Evolutionary conservation across 2,113 vertebrate genomes (phyloP).

Genomic region (human): DNA sequence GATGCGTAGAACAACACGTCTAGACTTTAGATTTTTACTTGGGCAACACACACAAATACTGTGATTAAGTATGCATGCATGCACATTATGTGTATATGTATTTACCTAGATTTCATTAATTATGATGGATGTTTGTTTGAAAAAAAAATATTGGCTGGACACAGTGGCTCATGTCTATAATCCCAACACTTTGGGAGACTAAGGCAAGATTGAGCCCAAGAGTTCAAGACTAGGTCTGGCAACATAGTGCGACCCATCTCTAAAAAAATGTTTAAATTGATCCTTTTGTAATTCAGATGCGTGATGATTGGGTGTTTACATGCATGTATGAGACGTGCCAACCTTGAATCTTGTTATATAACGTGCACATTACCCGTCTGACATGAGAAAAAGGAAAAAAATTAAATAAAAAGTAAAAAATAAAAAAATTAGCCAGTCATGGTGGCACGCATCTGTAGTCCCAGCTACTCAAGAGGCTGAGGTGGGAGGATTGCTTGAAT

Average conservation of each 20-base stretch:
- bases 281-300: too few relatives aligned
- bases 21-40: conserved; percentile 3
- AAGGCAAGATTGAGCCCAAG: too few relatives aligned
- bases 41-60: conserved; percentile 21
- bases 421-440: background rate
- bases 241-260: too few relatives aligned
- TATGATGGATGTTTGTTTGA: background rate
- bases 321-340: too few relatives aligned
- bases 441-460: background rate
- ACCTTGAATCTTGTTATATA: too few relatives aligned
- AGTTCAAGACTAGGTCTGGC: too few relatives aligned
- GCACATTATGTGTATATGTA: background rate
- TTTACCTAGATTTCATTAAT: conserved; percentile 37
- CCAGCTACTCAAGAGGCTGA: background rate
- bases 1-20: background rate
- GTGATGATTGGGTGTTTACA: too few relatives aligned
- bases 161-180: background rate
- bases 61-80: background rate
- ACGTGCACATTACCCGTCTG: too few relatives aligned
- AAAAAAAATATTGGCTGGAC: background rate
- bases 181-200: background rate
- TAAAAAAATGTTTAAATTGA: too few relatives aligned
- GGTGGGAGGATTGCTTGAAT: background rate
- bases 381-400: too few relatives aligned
- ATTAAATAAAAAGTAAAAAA: background rate